Base-by-base conservation (phyloP, 2,888 invertebrate genomes). In the Xestia rhomboidea region DNA sequence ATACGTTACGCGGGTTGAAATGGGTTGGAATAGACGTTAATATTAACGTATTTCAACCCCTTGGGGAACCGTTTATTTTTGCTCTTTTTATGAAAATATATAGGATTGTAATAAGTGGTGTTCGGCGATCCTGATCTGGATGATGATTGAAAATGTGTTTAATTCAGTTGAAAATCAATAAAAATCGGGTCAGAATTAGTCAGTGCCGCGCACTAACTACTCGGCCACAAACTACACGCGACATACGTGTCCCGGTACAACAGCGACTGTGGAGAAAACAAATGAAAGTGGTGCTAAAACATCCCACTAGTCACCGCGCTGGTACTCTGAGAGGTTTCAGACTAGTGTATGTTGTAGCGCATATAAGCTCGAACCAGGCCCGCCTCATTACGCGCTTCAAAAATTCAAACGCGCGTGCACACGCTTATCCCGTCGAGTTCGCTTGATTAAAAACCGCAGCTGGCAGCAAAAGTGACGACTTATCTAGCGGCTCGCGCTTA, bases 31-130 rank as follows among this genome's bases (percentile, higher is more conserved):
- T 75, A 54, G 54, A 69, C 67, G 73, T 74, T 77, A 77, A 86
- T 80, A 86, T 76, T 81, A 82, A 88, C 71, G 69, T 68, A 51
- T 81, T 81, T 57, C 66, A 79, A 78, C 51, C 76, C 87, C 46
- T 57, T 27, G 18, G 77, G 62, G 81, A 34, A 54, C 46, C 63
- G 46, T 85, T 79, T 15, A 73, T 74, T 63, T 82, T 76, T 54
- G 63, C 77, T 68, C 51, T 78, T 80, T 82, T 77, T 69, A 68
- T 69, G 60, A 74, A 81, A 84, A 85, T 79, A 78, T 79, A 88
- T 83, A 71, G 74, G 62, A 68, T 63, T 81, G 76, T 74, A 64
- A 86, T 77, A 69, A 57, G 21, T 38, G 18, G 46, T 64, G 64
- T 68, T 68, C 30, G 11, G 21, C 5, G 44, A 70, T 30, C 30